phyloP scores from a whole-genome alignment of 2,797 vertebrate genomes.

The Podarcis lilfordi region DNA sequence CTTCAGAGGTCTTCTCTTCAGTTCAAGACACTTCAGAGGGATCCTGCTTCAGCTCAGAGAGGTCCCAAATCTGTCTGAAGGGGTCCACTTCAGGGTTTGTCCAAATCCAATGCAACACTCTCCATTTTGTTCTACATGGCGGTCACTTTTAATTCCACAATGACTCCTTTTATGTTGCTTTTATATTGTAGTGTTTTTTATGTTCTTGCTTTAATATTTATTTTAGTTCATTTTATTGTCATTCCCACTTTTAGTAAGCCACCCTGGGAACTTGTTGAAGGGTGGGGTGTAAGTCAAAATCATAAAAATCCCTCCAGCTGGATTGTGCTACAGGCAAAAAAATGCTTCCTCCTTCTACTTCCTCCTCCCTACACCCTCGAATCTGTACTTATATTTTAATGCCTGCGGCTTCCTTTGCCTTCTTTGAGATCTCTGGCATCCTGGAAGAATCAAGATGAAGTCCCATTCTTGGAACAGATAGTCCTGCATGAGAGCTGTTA shows the following conservation, averaged over 20 bases:
- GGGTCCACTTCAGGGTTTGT: too few species aligned
- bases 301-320: not conserved
- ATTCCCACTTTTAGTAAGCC: not conserved
- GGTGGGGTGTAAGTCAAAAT: not conserved
- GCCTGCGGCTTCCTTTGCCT: not conserved
- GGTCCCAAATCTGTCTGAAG: too few species aligned
- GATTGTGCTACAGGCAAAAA: slow-evolving; percentile 9
- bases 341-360: not conserved
- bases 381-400: not conserved
- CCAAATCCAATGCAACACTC: not conserved
- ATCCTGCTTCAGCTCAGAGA: too few species aligned
- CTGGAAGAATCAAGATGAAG: not conserved
- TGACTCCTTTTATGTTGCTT: not conserved
- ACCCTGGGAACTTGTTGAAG: not conserved
- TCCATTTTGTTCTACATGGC: not conserved
- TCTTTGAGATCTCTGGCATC: not conserved
- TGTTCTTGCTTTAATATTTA: not conserved
- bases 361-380: not conserved
- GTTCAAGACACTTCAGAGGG: too few species aligned
- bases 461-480: not conserved
- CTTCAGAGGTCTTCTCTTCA: too few species aligned
- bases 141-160: not conserved
- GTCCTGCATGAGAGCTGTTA: not conserved
- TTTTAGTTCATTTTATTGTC: slow-evolving; percentile 8
- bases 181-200: not conserved